Conservation (phyloP, 2,888 invertebrate genomes). For the Tenthredo livida region DNA sequence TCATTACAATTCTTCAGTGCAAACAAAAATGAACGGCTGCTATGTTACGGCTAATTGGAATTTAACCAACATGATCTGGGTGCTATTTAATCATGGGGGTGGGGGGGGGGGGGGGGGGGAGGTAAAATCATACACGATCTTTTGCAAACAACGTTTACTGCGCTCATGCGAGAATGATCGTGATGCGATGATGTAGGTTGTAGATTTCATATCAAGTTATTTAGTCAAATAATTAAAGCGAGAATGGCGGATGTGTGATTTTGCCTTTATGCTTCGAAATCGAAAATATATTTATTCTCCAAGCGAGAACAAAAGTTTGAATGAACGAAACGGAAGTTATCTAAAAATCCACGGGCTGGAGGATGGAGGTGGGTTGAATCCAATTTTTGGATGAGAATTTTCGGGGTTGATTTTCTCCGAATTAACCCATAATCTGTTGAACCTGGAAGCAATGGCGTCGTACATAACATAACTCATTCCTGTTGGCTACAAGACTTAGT, state of each 20-base stretch:
- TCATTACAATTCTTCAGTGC: neutral
- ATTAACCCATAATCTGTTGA: neutral
- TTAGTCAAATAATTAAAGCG: neutral
- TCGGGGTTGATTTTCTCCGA: neutral
- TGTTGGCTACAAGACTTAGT: slow-evolving; percentile 35
- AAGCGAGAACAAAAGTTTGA: neutral
- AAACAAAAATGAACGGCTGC: neutral
- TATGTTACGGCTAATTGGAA: neutral
- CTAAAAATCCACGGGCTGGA: neutral
- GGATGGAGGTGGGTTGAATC: neutral
- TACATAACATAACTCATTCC: slow-evolving; percentile 32
- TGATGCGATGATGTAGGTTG: neutral
- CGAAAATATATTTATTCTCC: neutral
- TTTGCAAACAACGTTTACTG: slow-evolving; percentile 6
- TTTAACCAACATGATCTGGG: neutral
- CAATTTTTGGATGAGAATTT: neutral
- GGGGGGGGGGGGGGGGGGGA: neutral
- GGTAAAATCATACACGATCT: neutral
- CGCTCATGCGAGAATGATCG: slow-evolving; percentile 1
- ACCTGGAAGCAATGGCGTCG: neutral
- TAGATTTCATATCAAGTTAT: neutral
- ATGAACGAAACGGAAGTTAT: neutral
- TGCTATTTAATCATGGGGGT: slow-evolving; percentile 31
- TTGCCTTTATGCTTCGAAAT: neutral
- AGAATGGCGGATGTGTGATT: neutral